Evolutionary conservation across 2,113 vertebrate species (phyloP).

Genomic region (Aramus guarauna): DNA sequence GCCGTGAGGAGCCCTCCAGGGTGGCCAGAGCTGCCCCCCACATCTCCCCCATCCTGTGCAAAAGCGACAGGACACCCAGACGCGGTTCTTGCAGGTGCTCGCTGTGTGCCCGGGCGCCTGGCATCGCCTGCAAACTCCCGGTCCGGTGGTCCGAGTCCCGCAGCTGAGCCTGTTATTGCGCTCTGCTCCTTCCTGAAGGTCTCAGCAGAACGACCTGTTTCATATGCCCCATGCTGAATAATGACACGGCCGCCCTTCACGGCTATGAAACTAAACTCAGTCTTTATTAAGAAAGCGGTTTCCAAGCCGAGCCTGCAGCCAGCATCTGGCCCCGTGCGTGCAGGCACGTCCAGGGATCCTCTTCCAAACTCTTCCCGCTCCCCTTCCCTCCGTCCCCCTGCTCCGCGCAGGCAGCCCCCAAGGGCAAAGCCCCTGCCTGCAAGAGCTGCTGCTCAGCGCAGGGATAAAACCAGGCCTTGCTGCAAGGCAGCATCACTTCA

Average conservation of each 20-base stretch:
- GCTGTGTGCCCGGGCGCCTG: fast-evolving
- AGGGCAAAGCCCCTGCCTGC: neutral
- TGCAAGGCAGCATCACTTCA: no score
- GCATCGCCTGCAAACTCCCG: neutral
- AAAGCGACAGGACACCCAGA: fast-evolving
- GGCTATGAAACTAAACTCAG: neutral
- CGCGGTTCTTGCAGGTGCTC: neutral
- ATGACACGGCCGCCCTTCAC: neutral
- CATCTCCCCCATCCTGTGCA: fast-evolving
- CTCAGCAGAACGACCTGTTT: neutral
- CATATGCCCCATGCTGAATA: neutral
- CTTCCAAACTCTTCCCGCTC: neutral
- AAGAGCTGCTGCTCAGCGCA: neutral
- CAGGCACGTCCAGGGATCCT: neutral
- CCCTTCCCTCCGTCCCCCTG: neutral
- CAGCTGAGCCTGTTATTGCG: neutral
- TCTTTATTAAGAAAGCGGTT: neutral
- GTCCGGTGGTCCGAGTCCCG: neutral
- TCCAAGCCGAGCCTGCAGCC: neutral
- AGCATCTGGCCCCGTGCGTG: neutral
- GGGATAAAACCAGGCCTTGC: neutral
- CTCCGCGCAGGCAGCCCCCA: neutral
- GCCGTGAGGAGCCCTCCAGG: fast-evolving
- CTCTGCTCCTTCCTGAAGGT: neutral
- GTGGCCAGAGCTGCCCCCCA: neutral